phyloP scores from a whole-genome alignment of 2,888 invertebrate species.

The Tachina lurida region DNA sequence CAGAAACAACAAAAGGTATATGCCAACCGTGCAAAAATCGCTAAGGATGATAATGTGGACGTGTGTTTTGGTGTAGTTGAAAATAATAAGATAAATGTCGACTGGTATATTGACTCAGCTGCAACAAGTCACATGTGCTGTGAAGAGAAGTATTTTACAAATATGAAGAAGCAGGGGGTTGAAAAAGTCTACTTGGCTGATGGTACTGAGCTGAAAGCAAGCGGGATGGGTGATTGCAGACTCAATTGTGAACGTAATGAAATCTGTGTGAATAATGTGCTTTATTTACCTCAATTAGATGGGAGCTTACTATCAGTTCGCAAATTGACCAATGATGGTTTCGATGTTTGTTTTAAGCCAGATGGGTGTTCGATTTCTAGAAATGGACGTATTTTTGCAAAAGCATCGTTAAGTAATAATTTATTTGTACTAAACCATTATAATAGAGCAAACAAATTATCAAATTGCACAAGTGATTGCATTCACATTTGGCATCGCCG shows the following conservation, averaged over 20 bases:
- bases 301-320: slow-evolving; percentile 8
- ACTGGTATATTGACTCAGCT: slow-evolving; percentile 43
- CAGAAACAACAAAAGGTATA: no score
- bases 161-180: background rate
- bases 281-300: slow-evolving; percentile 11
- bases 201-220: background rate
- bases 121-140: slow-evolving; percentile 40
- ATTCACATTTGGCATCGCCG: slow-evolving; percentile 47
- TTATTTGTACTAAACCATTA: slow-evolving; percentile 8
- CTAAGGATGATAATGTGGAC: no score
- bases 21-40: no score
- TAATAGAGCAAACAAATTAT: background rate
- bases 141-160: slow-evolving; percentile 30
- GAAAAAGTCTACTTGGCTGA: background rate
- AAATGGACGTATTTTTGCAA: background rate
- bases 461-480: slow-evolving; percentile 20
- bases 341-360: background rate
- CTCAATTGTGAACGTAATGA: slow-evolving; percentile 1
- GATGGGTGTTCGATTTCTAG: background rate
- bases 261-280: background rate
- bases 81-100: no score
- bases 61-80: slow-evolving; percentile 47
- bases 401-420: background rate
- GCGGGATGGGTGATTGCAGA: background rate
- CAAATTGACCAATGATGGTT: slow-evolving; percentile 8